Evolutionary conservation across 2,113 vertebrate species (phyloP).

Genomic region (Gambusia affinis): DNA sequence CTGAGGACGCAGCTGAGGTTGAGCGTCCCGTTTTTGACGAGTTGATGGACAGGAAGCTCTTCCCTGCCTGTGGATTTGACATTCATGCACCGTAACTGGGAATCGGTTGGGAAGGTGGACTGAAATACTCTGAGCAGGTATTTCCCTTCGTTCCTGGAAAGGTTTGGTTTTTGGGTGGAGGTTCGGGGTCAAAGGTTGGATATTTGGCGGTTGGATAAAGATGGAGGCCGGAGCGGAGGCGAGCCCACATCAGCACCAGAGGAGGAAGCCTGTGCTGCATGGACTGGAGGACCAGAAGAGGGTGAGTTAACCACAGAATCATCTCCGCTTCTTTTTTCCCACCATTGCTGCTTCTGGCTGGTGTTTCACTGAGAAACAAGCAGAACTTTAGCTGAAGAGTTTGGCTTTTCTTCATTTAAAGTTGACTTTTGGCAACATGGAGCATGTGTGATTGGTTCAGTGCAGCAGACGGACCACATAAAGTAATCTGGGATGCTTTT

Average conservation of each 20-base stretch:
- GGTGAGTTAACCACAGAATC: slow-evolving; percentile 80
- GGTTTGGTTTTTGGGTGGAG: neutral
- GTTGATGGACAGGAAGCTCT: slow-evolving; percentile 62
- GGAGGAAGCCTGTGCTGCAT: slow-evolving; percentile 89
- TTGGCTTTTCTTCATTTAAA: neutral
- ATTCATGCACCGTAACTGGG: slow-evolving; percentile 49
- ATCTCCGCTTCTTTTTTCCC: neutral
- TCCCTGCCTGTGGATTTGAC: slow-evolving; percentile 23
- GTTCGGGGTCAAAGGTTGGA: slow-evolving; percentile 21
- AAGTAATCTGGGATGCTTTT: slow-evolving; percentile 30
- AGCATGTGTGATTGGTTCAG: neutral
- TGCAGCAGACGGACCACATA: neutral
- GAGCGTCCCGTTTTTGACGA: slow-evolving; percentile 33
- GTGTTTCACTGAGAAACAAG: neutral
- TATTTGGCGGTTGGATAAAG: slow-evolving; percentile 68
- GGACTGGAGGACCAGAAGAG: slow-evolving; percentile 97
- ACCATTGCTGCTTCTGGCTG: neutral
- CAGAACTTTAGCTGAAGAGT: neutral
- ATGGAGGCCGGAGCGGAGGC: slow-evolving; percentile 91
- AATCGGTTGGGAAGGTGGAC: slow-evolving; percentile 45
- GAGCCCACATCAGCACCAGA: slow-evolving; percentile 87
- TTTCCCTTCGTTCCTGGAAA: slow-evolving; percentile 53
- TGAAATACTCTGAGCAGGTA: slow-evolving; percentile 66
- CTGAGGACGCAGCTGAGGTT: slow-evolving; percentile 38
- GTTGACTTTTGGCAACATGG: neutral